These are phyloP conservation scores for Oryzias celebensis DNA, from an alignment of 2,113 vertebrate species.

Conservation along the genomic window DNA sequence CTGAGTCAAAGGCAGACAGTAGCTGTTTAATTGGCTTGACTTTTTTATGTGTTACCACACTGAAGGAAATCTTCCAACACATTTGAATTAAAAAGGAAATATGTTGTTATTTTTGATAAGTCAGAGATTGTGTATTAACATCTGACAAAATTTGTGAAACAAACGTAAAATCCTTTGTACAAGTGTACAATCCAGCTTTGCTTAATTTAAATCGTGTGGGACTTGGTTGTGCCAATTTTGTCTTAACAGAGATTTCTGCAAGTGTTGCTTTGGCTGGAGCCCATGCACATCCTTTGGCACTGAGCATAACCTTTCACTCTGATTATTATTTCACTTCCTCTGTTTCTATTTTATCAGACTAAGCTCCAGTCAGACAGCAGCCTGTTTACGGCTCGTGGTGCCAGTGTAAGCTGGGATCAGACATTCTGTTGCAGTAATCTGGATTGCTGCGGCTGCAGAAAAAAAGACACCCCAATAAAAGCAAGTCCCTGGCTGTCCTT, in stretches of 20 bases:
- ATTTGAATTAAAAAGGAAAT: no score
- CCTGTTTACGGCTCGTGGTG: slow-evolving; percentile 63
- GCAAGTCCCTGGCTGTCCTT: slow-evolving; percentile 58
- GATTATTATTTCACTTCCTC: slow-evolving; percentile 58
- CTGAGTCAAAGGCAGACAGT: no score
- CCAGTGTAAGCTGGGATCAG: slow-evolving; percentile 61
- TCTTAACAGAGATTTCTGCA: slow-evolving; percentile 15
- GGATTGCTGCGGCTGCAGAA: slow-evolving; percentile 44
- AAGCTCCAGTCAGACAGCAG: slow-evolving; percentile 36
- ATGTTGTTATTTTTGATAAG: no score
- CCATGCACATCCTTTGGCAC: slow-evolving; percentile 23
- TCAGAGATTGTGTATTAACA: background rate
- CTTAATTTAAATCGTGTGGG: background rate
- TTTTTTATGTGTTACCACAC: no score
- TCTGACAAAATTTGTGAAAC: background rate
- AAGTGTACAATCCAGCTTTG: background rate
- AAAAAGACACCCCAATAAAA: slow-evolving; percentile 67
- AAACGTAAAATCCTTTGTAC: background rate
- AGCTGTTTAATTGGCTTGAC: no score
- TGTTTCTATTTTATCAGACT: slow-evolving; percentile 52
- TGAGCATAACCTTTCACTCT: slow-evolving; percentile 44
- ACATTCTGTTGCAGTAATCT: slow-evolving; percentile 53
- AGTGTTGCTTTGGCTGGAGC: slow-evolving; percentile 11
- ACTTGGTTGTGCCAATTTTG: background rate
- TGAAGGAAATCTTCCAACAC: no score